Evolutionary conservation across 2,113 vertebrate species (phyloP).

Genomic region (Zosterops pallidus): DNA sequence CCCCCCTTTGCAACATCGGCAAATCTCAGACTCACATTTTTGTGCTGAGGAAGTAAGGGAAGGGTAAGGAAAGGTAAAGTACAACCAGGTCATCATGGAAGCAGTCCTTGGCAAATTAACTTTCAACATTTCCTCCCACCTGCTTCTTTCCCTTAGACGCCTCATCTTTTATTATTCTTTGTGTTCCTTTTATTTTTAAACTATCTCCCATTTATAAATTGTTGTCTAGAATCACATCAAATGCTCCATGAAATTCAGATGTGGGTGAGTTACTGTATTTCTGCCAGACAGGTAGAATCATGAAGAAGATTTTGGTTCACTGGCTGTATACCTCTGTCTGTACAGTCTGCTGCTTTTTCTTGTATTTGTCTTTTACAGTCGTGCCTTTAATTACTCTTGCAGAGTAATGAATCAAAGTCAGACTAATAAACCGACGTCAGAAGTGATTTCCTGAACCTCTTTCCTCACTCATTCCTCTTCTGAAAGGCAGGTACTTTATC

Average conservation of each 20-base stretch:
- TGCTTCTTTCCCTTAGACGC: neutral
- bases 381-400: neutral
- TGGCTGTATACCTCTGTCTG: neutral
- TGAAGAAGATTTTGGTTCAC: neutral
- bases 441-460: neutral
- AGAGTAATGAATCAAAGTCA: neutral
- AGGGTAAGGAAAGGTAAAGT: neutral
- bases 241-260: neutral
- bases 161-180: neutral
- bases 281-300: neutral
- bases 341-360: neutral
- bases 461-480: neutral
- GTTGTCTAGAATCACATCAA: neutral
- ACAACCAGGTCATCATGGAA: neutral
- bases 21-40: neutral
- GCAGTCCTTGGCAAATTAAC: neutral
- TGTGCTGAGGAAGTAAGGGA: neutral
- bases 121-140: neutral
- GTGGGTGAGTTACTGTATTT: neutral
- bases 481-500: neutral
- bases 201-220: neutral
- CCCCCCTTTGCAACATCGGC: neutral
- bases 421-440: neutral
- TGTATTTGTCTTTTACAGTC: neutral
- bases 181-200: neutral